Evolutionary conservation across 2,113 vertebrate species (phyloP).

Genomic region (Gavia stellata): DNA sequence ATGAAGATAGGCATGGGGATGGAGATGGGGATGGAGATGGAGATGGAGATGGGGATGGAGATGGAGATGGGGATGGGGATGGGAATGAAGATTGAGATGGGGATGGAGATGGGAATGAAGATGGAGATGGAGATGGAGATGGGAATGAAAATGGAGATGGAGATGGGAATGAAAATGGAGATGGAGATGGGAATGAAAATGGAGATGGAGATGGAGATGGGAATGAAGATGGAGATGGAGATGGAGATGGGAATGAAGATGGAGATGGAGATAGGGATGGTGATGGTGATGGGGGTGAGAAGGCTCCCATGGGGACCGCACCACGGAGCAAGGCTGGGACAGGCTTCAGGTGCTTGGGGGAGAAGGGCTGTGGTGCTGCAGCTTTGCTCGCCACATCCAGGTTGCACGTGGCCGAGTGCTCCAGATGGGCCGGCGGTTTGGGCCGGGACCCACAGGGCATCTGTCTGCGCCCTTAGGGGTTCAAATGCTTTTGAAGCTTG

Average conservation of each 20-base stretch:
- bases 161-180: background rate
- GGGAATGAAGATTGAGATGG: background rate
- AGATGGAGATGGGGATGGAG: too few relatives aligned
- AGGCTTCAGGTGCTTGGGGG: background rate
- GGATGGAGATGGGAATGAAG: rapidly evolving
- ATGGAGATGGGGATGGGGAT: background rate
- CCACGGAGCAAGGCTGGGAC: background rate
- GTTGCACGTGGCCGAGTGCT: rapidly evolving
- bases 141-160: too few relatives aligned
- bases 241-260: background rate
- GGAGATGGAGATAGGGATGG: background rate
- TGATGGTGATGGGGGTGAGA: background rate
- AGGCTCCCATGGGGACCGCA: background rate
- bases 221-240: too few relatives aligned
- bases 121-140: too few relatives aligned
- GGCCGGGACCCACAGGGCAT: background rate
- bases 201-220: background rate
- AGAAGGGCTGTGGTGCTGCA: rapidly evolving
- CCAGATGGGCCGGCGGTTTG: too few relatives aligned
- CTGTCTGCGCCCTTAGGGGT: background rate
- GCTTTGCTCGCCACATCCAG: background rate
- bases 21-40: too few relatives aligned
- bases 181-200: background rate
- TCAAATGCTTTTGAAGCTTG: background rate
- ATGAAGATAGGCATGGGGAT: too few relatives aligned